These are phyloP conservation scores for fruit fly (Drosophila melanogaster) DNA, from an alignment of 1,140 invertebrate genomes.

Conservation along the genomic window Release_6_plus_ISO1_MT NC_004354.4:1585501-1586000, in stretches of 20 bases:
- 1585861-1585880: slow-evolving; percentile 72
- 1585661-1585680: slow-evolving; percentile 69
- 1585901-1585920: slow-evolving; percentile 23
- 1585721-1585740: slow-evolving; percentile 53
- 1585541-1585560: background rate
- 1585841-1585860: slow-evolving; percentile 80
- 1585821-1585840: slow-evolving; percentile 54
- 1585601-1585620: background rate
- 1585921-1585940: slow-evolving; percentile 42
- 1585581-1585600: background rate
- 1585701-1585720: slow-evolving; percentile 66
- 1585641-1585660: slow-evolving; percentile 69
- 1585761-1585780: slow-evolving; percentile 6
- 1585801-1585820: slow-evolving; percentile 34
- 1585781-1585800: slow-evolving; percentile 24
- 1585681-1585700: slow-evolving; percentile 82
- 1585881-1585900: slow-evolving; percentile 44
- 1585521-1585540: slow-evolving; percentile 21
- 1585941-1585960: slow-evolving; percentile 60
- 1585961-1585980: slow-evolving; percentile 57
- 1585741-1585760: slow-evolving; percentile 29
- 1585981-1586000: slow-evolving; percentile 6
- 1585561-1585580: slow-evolving; percentile 31
- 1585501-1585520: slow-evolving; percentile 4
- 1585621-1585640: slow-evolving; percentile 78